Evolutionary conservation across 2,113 vertebrate genomes (phyloP), one percentile per base, ranked within the genome.

Genomic region (Macquaria ambigua): DNA sequence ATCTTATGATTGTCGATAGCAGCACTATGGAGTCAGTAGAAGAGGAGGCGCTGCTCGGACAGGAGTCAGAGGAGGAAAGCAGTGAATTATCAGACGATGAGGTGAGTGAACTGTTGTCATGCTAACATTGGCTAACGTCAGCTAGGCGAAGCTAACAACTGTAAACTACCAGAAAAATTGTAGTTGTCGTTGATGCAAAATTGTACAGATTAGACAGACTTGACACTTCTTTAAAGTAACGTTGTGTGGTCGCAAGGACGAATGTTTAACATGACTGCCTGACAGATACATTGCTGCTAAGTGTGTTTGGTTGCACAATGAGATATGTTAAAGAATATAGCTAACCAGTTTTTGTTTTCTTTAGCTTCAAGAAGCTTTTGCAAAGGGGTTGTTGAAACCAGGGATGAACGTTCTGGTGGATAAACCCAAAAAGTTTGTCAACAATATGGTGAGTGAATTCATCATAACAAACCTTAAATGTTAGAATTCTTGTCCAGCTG

Each of bases 281-380:
- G 4, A 37, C 4, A 3, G 37, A 6, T 37, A 37, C 37, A 5
- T 37, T 37, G 6, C 4, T 37, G 37, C 4, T 2, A 4, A 46
- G 7, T 50, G 25, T 53, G 46, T 67, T 43, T 46, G 18, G n/a
- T 8, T 16, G 3, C 31, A 25, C 1, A 34, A 43, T 56, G 12
- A 12, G 4, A 25, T 6, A 5, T 31, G 6, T 28, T 4, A 20
- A 2, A 43, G 34, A 56, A 18, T 37, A 9, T 16, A 18, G 1
- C 6, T 14, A 52, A 39, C 3, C 31, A 71, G 1, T 11, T 70
- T 11, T 20, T 48, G n/a, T 16, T 48, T 80, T 74, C 25, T 56
- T 48, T 85, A 99, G 98, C 96, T 99, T 59, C 98, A 98, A 90
- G 96, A 97, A 83, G 98, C 98, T 1, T 98, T 98, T 79, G 56